Evolutionary conservation across 2,888 invertebrate species (phyloP), one percentile per base, ranked within the genome.

Genomic region (Cyclophora punctaria): DNA sequence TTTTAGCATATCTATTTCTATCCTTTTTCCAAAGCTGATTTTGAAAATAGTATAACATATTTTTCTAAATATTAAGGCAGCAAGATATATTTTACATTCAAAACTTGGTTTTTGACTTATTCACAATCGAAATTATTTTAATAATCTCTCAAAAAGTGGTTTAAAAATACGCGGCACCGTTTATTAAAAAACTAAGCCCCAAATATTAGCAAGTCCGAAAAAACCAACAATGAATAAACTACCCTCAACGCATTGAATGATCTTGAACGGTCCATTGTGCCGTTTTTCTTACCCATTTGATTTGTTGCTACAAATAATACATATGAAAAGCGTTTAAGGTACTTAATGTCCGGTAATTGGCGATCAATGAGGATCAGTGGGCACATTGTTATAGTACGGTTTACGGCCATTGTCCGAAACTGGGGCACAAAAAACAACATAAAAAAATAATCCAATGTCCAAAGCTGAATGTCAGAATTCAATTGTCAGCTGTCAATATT

Each of bases 331-430:
- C 85, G 78, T 81, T 84, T 78, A 72, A 85, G 85, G 86, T 87
- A 87, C 88, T 88, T 87, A 86, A 87, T 87, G 88, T 88, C 88
- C 87, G 80, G 88, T 88, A 88, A 88, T 88, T 87, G 88, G 86
- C 85, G 86, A 84, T 88, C 86, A 88, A 87, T 88, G 83, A 85
- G 87, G 87, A 87, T 88, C 88, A 86, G 83, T 88, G 88, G 88
- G 88, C 66, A 83, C 85, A 88, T 88, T 88, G 88, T 88, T 75
- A 70, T 73, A 75, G 80, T 79, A 79, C 78, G 66, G 75, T 72
- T 64, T 59, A 47, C 55, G 64, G 62, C 74, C 63, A 78, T 86
- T 85, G 87, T 85, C 80, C 79, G 69, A 78, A 59, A 54, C 53
- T 53, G 63, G 63, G 70, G 68, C 74, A 79, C 80, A 75, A 78